Percentiles rank a stretch among this genome's conserved stretches.
Conservation (phyloP, 2,113 vertebrate species). For the Etheostoma spectabile region DNA sequence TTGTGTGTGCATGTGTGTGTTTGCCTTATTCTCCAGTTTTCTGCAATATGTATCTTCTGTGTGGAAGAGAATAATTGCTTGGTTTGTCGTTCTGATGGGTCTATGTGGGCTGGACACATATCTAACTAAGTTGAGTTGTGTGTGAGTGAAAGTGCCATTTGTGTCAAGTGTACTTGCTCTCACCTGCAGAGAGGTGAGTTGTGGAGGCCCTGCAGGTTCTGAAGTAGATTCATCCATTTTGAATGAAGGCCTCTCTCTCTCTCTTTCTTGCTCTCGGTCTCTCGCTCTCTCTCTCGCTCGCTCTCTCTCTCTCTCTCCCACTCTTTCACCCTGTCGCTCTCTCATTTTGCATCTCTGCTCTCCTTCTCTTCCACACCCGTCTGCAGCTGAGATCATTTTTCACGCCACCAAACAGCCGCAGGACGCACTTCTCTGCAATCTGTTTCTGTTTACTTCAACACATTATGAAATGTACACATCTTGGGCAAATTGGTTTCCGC, state of each 20-base stretch:
- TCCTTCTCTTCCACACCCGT: slow-evolving; percentile 16
- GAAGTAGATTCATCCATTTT: slow-evolving; percentile 55
- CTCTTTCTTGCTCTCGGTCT: no score
- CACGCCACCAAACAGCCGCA: slow-evolving; percentile 51
- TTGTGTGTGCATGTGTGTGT: not conserved
- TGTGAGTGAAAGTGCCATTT: not conserved
- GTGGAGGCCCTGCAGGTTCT: slow-evolving; percentile 25
- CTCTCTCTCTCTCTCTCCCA: not conserved
- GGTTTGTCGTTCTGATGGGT: not conserved
- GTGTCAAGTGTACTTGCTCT: slow-evolving; percentile 20
- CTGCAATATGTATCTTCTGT: not conserved
- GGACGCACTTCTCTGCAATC: slow-evolving; percentile 45
- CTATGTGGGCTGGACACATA: not conserved
- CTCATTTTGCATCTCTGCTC: not conserved
- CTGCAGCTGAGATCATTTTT: slow-evolving; percentile 48
- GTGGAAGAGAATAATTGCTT: not conserved
- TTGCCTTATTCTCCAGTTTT: not conserved
- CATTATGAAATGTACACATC: slow-evolving; percentile 39
- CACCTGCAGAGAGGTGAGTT: slow-evolving; percentile 32
- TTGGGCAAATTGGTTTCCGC: slow-evolving; percentile 50
- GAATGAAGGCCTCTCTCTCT: slow-evolving; percentile 44
- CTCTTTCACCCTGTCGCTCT: not conserved
- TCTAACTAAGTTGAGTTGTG: not conserved
- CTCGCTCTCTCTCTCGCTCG: not conserved
- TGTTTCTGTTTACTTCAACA: slow-evolving; percentile 61